Percentiles rank a stretch among this genome's conserved stretches.
Evolutionary conservation across 2,113 vertebrate species (phyloP).

Genomic region (Microtus pennsylvanicus): DNA sequence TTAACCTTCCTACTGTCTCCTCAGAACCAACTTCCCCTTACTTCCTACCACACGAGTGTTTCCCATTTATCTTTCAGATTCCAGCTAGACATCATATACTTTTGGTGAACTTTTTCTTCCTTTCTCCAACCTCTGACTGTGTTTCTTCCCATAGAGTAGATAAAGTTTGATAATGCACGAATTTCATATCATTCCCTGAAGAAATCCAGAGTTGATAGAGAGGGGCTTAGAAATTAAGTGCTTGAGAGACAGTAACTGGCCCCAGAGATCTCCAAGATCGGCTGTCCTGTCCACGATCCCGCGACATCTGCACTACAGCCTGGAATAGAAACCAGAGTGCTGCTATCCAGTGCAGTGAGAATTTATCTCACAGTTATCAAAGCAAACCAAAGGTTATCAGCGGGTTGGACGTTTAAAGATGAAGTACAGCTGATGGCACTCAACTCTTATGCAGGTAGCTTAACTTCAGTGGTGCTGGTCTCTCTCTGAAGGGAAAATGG

Average conservation of each 20-base stretch:
- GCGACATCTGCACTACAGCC: slow-evolving; percentile 73
- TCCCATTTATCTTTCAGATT: slow-evolving; percentile 42
- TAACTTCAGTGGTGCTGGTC: slow-evolving; percentile 82
- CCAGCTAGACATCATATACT: slow-evolving; percentile 45
- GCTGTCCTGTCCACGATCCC: slow-evolving; percentile 62
- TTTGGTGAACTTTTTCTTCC: slow-evolving; percentile 30
- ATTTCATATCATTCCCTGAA: slow-evolving; percentile 48
- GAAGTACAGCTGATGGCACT: slow-evolving; percentile 83
- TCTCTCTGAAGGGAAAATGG: slow-evolving; percentile 83
- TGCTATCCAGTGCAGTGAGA: slow-evolving; percentile 78
- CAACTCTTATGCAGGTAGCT: slow-evolving; percentile 84
- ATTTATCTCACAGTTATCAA: slow-evolving; percentile 84
- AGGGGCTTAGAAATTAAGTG: slow-evolving; percentile 72
- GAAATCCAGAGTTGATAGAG: slow-evolving; percentile 62
- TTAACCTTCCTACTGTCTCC: not conserved
- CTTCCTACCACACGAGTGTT: not conserved
- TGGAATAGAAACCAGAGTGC: slow-evolving; percentile 77
- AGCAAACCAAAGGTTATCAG: slow-evolving; percentile 85
- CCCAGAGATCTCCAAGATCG: slow-evolving; percentile 65
- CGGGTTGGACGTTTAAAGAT: slow-evolving; percentile 82
- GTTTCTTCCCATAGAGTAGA: slow-evolving; percentile 26
- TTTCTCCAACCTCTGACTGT: slow-evolving; percentile 39
- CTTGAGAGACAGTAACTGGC: slow-evolving; percentile 72
- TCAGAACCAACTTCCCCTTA: not conserved
- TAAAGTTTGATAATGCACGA: slow-evolving; percentile 62